Evolutionary conservation across 2,797 vertebrate genomes (phyloP), one percentile per base, ranked within the genome.

Genomic region (Enteromius argenteus): DNA sequence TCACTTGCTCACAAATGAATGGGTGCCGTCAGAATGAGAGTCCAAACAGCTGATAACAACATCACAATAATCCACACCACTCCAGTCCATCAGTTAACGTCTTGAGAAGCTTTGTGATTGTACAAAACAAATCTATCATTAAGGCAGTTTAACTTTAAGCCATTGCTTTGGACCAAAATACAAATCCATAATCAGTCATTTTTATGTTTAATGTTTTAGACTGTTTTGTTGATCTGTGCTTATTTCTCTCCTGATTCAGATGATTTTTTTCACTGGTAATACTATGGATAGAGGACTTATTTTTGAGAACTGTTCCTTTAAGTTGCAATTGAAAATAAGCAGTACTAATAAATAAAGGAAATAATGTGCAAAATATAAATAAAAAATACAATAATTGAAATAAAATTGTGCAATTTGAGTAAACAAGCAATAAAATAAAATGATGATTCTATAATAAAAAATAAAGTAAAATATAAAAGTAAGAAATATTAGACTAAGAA

Each of bases 401-500:
- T 42, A 7, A 15, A 23, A 71, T 27, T 23, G 19, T 68, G 67
- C 3, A 1, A 8, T 27, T 71, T 13, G 13, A 27, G 7, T 49
- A 17, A 46, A 46, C 1, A 44, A 8, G 13, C 27, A 17, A 27
- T 27, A 23, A 7, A 74, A 13, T 53, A 11, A 21, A 73, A 21
- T 21, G 10, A 32, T 21, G 0, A 19, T 68, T 68, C 44, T 46
- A 46, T 44, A 44, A 8, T 2, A n/a, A n/a, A n/a, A 23, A 72
- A 72, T 17, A 66, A 27, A 60, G 11, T 42, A 14, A 30, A 9
- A 15, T 6, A 19, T 35, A 1, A 32, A 67, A n/a, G 4, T 76
- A 19, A 21, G 5, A n/a, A 23, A 51, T 19, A 27, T n/a, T 66
- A 46, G 60, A 83, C 84, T 35, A 78, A 69, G 46, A 73, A 53